A percentile compares a stretch with the other conserved stretches of the same genome.
These are phyloP conservation scores for Dendronephthya gigantea DNA, from an alignment of 64 coral and sea anemone species.

Conservation along the genomic window DNA sequence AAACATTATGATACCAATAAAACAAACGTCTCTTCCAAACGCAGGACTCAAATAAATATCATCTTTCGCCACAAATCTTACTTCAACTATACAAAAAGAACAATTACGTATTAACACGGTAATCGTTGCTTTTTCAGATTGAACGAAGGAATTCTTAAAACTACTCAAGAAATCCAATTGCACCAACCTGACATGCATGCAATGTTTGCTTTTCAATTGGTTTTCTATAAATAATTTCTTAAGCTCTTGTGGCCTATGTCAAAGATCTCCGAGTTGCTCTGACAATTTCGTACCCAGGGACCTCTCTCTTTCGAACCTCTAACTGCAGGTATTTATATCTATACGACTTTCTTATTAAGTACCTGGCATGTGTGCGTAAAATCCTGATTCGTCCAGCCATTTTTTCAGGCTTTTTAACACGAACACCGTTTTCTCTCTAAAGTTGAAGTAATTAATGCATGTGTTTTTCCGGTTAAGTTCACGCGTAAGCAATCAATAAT, in stretches of 20 bases:
- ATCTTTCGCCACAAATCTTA: slow-evolving; percentile 83
- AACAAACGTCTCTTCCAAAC: slow-evolving; percentile 59
- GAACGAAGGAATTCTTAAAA: neutral
- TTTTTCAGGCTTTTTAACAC: slow-evolving; percentile 56
- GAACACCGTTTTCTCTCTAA: slow-evolving; percentile 56
- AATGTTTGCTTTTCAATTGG: too few species aligned
- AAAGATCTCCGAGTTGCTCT: too few species aligned
- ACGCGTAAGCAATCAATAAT: too few species aligned
- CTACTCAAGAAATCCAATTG: too few species aligned
- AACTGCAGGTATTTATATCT: too few species aligned
- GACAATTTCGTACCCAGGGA: too few species aligned
- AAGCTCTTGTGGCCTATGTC: too few species aligned
- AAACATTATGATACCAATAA: slow-evolving; percentile 66
- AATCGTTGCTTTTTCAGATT: neutral
- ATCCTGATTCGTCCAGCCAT: slow-evolving; percentile 58
- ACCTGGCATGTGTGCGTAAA: slow-evolving; percentile 77
- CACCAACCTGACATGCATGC: too few species aligned
- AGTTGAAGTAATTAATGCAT: neutral
- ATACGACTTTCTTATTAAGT: slow-evolving; percentile 38
- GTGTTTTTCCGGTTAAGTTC: too few species aligned
- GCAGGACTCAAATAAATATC: slow-evolving; percentile 80
- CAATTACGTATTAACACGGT: neutral
- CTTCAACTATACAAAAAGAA: slow-evolving; percentile 55
- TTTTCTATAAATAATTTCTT: too few species aligned
- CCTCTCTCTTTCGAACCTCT: too few species aligned